Evolutionary conservation across 2,888 invertebrate genomes (phyloP).

Genomic region (Stenodera caucasica): DNA sequence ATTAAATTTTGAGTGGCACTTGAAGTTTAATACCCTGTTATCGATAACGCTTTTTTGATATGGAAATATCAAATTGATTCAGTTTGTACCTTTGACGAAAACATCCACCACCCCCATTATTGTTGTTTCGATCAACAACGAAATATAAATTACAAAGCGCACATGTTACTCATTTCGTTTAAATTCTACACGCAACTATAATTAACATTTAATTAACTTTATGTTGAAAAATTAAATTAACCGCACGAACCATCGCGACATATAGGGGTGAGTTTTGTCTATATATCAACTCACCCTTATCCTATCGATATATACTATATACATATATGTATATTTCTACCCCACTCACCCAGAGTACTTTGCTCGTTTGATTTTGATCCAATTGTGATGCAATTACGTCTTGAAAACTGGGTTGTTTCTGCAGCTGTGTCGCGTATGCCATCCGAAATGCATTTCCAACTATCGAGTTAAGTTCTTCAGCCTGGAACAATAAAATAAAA

Average conservation of each 20-base stretch:
- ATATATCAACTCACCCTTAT: neutral
- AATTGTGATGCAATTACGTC: constrained; percentile 68
- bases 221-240: constrained; percentile 10
- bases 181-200: constrained; percentile 12
- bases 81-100: neutral
- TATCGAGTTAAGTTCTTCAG: constrained; percentile 83
- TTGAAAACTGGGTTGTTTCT: constrained; percentile 66
- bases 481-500: constrained; percentile 60
- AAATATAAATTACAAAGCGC: constrained; percentile 14
- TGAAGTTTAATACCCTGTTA: no score
- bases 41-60: no score
- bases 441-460: constrained; percentile 91
- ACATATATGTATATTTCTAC: neutral
- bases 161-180: constrained; percentile 12
- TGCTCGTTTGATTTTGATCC: constrained; percentile 58
- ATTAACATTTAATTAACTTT: constrained; percentile 14
- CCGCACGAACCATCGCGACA: constrained; percentile 6
- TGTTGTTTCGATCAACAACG: neutral
- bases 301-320: no score
- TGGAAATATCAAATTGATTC: neutral
- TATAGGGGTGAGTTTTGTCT: constrained; percentile 9
- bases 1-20: neutral
- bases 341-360: constrained; percentile 54
- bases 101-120: neutral
- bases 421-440: constrained; percentile 85